Evolutionary conservation across 2,797 vertebrate genomes (phyloP), one percentile per base, ranked within the genome.

Genomic region (Momotus momota): DNA sequence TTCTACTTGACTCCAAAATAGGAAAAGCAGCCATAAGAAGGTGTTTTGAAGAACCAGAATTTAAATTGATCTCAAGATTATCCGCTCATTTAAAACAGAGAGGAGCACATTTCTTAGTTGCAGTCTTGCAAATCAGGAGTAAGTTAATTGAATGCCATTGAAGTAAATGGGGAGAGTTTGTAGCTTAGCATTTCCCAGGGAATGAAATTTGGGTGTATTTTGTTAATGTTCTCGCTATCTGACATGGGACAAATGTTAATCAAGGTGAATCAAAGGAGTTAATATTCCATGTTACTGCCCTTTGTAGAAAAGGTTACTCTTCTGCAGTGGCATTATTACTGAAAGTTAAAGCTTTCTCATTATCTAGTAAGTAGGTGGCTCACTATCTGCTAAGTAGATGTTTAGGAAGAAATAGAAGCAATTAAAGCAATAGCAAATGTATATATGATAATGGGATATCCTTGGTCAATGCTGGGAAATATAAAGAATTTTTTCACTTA

Each of bases 351-450:
- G 21, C 35, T 83, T 89, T 67, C 57, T 89, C 79, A 52, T 94
- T 94, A 71, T 69, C 72, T 81, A 73, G 55, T 64, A 69, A 75
- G 58, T 72, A 93, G 82, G 48, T 0, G 0, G 57, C 55, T 94
- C 62, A 26, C 41, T 69, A 51, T 73, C 81, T 81, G 18, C 25
- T 74, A 55, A 78, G 66, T 66, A 87, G 86, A 66, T 65, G 67
- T 82, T 90, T 94, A 83, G 75, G 48, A 89, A 86, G 90, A 93
- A 92, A 90, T 67, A 73, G 75, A 94, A 93, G 54, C 75, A 92
- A 90, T 84, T 86, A 92, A 81, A 88, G 46, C 46, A 81, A 72
- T 64, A 86, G 38, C 45, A 88, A 83, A 54, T 0, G 3, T 70
- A 16, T 67, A 8, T 77, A 12, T 41, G 27, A 62, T 75, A 88